These are phyloP conservation scores for Pomacea canaliculata DNA, from an alignment of 2,888 invertebrate genomes.

Conservation along the genomic window DNA sequence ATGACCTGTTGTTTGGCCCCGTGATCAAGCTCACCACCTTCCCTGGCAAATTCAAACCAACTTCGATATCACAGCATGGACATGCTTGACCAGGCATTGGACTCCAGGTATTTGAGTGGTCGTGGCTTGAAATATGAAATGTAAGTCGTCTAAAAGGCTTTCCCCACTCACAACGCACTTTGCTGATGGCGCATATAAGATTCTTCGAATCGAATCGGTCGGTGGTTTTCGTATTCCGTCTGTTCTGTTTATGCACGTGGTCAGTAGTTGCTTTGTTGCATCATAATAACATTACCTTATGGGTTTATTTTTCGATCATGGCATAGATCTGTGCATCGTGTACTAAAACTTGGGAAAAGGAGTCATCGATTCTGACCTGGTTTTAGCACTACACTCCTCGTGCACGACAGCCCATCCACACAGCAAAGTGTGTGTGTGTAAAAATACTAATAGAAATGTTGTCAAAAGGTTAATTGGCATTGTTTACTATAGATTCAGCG, in stretches of 20 bases:
- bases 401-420: no score
- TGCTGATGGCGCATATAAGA: conserved; percentile 5
- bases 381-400: not conserved
- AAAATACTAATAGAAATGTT: no score
- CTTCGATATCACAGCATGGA: conserved; percentile 63
- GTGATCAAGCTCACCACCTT: conserved; percentile 70
- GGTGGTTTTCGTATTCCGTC: not conserved
- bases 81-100: conserved; percentile 68
- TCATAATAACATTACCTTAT: not conserved
- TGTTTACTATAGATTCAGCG: no score
- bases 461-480: no score
- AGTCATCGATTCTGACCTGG: not conserved
- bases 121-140: not conserved
- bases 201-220: conserved; percentile 10
- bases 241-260: not conserved
- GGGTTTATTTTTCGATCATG: not conserved
- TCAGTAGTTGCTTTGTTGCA: not conserved
- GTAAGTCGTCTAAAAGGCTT: not conserved
- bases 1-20: conserved; percentile 72
- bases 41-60: conserved; percentile 70
- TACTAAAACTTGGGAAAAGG: not conserved
- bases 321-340: no score
- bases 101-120: conserved; percentile 61
- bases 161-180: conserved; percentile 8
- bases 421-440: no score